A percentile compares a stretch with the other conserved stretches of the same genome.
Conservation (phyloP, 2,113 vertebrate genomes). For the Oryzias woworae region DNA sequence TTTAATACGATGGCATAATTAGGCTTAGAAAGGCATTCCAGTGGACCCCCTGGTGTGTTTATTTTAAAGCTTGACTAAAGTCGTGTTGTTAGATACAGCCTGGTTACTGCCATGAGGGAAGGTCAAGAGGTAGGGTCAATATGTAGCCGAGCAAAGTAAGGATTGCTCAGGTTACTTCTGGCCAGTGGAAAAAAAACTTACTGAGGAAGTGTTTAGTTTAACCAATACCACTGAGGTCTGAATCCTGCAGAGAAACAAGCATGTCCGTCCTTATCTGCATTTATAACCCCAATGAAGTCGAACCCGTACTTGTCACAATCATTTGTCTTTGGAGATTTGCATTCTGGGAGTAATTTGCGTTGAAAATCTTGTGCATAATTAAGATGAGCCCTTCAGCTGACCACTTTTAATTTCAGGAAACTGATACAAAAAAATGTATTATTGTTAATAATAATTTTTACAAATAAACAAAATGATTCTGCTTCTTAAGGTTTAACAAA, state of each 20-base stretch:
- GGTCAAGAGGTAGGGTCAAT: conserved; percentile 31
- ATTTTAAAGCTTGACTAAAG: conserved; percentile 23
- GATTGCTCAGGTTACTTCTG: conserved; percentile 35
- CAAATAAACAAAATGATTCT: too few relatives aligned
- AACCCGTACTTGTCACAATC: not conserved
- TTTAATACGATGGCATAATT: not conserved
- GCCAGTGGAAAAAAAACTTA: conserved; percentile 2
- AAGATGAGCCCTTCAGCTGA: not conserved
- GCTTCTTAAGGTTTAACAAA: too few relatives aligned
- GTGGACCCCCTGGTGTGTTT: conserved; percentile 32
- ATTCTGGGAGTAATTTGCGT: conserved; percentile 13
- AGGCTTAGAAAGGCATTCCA: conserved; percentile 33
- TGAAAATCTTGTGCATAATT: conserved; percentile 6
- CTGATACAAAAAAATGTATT: too few relatives aligned
- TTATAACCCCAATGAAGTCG: conserved; percentile 1
- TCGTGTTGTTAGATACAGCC: conserved; percentile 58
- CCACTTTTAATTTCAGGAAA: not conserved
- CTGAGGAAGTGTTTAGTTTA: too few relatives aligned
- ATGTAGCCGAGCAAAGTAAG: conserved; percentile 24
- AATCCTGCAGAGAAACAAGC: not conserved
- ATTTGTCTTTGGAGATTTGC: not conserved
- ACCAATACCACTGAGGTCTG: too few relatives aligned
- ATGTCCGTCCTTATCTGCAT: not conserved
- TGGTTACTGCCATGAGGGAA: conserved; percentile 38
- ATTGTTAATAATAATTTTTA: too few relatives aligned